Evolutionary conservation across 2,888 invertebrate genomes (phyloP).

Genomic region (Limnephilus lunatus): DNA sequence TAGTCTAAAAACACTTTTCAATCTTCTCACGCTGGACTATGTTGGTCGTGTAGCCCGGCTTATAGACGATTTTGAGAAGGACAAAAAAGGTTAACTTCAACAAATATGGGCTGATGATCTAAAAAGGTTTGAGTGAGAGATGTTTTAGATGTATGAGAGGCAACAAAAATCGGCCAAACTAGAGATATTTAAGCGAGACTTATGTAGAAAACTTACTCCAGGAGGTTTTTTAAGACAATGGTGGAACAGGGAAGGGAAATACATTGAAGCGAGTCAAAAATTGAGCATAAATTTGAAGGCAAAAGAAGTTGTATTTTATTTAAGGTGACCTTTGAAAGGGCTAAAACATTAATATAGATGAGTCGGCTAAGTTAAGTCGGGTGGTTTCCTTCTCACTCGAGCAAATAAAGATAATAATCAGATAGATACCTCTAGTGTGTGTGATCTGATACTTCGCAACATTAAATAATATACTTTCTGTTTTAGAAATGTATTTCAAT

Average conservation of each 20-base stretch:
- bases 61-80: too few relatives aligned
- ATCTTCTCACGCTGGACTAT: neutral
- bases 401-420: neutral
- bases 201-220: too few relatives aligned
- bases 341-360: neutral
- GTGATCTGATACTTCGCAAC: neutral
- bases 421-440: neutral
- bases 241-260: neutral
- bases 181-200: neutral
- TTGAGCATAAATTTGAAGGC: neutral
- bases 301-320: neutral
- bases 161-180: neutral
- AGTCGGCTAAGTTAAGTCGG: too few relatives aligned
- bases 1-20: neutral
- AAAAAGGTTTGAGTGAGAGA: neutral
- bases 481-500: too few relatives aligned
- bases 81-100: neutral
- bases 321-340: neutral
- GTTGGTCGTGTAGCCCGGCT: too few relatives aligned
- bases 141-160: neutral
- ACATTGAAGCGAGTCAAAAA: neutral
- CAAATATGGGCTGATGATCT: neutral
- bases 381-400: too few relatives aligned
- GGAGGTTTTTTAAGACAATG: neutral
- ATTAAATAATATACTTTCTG: too few relatives aligned